Evolutionary conservation across 2,888 invertebrate genomes (phyloP), one percentile per base, ranked within the genome.

Genomic region (Ochropleura leucogaster): DNA sequence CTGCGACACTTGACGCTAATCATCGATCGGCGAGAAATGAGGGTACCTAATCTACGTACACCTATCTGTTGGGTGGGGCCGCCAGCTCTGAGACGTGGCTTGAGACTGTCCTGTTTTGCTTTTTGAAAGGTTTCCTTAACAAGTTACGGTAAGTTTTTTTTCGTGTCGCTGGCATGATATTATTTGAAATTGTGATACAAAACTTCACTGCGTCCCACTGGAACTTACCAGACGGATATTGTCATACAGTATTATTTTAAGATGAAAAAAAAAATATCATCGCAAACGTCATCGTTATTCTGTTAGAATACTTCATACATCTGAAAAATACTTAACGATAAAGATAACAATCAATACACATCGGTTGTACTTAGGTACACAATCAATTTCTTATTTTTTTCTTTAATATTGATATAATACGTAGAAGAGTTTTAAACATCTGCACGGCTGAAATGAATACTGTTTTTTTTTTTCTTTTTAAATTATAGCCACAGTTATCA

Each of bases 1-100:
- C 92, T 91, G 87, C 68, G 89, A 77, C 85, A 87, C 82, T 82
- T 75, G 81, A 74, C 84, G 83, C 83, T 86, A 87, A 91, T 90
- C 90, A 87, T 89, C 90, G 90, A 91, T 92, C 88, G 84, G 47
- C 70, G 87, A 89, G 91, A 91, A 92, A 92, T 92, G 92, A 90
- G 92, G 91, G 89, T 92, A 90, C 88, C 83, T 87, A 87, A 86
- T 85, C 85, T 87, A 85, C 71, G 74, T 82, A 76, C 77, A 80
- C 82, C 78, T 85, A 87, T 87, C 88, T 75, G 78, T 40, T 85
- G 69, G 77, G 78, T 84, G 69, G 77, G 80, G 84, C 77, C 59
- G 20, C 78, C 77, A 82, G 68, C 67, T 64, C 59, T 9, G 40
- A 75, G 59, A 42, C 20, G n/a, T 46, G 51, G n/a, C 7, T 57